Percentiles rank a stretch among this genome's conserved stretches.
Conservation (phyloP, 2,888 invertebrate genomes). For the Actias luna region DNA sequence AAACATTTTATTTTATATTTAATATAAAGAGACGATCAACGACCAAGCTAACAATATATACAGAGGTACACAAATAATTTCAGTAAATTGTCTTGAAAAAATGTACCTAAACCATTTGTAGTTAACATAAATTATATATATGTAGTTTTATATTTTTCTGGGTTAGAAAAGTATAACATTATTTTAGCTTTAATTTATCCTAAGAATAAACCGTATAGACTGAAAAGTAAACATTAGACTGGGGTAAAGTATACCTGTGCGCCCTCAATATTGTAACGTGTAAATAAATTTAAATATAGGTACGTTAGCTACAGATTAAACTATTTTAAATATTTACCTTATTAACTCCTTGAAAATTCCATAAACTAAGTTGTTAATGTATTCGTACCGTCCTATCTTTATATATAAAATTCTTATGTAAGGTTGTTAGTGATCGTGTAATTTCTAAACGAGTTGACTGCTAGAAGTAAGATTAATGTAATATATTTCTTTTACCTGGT, state of each 20-base stretch:
- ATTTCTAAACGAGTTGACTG: too few relatives aligned
- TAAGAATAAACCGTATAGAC: conserved; percentile 1
- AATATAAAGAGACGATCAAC: too few relatives aligned
- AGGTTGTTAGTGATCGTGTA: too few relatives aligned
- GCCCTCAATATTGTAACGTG: neutral
- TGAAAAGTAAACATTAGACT: neutral
- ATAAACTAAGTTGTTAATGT: neutral
- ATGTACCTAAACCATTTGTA: too few relatives aligned
- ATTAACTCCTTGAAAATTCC: conserved; percentile 1
- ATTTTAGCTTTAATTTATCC: neutral
- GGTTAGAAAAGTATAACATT: neutral
- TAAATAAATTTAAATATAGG: neutral
- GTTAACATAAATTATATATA: too few relatives aligned
- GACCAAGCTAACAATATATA: too few relatives aligned
- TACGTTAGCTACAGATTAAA: neutral
- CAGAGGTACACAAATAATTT: too few relatives aligned
- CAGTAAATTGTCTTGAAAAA: too few relatives aligned
- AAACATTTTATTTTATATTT: too few relatives aligned
- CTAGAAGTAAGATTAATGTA: too few relatives aligned
- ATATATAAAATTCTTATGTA: too few relatives aligned
- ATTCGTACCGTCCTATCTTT: neutral
- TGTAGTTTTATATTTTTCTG: neutral
- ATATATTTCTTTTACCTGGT: too few relatives aligned
- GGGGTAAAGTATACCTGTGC: neutral
- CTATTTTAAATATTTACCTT: conserved; percentile 8